Evolutionary conservation across 2,888 invertebrate genomes (phyloP), one percentile per base, ranked within the genome.

Genomic region (Hirtodrosophila alboralis): DNA sequence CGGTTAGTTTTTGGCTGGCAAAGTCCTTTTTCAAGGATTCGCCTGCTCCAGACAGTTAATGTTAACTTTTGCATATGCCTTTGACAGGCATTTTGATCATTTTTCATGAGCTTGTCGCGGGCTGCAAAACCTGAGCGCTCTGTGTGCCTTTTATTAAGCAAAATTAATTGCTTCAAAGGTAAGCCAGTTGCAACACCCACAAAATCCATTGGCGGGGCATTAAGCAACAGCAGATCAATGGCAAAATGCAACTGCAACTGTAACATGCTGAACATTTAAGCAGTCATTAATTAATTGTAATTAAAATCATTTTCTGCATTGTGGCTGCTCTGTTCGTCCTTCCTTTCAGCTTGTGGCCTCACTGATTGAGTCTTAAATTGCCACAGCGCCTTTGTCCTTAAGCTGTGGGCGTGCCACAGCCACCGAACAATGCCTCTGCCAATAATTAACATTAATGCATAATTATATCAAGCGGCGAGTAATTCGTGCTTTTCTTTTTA

Each of bases 251-350:
- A 36, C 52, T 12, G 14, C n/a, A n/a, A n/a, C n/a, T 31, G 34
- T 58, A 47, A 47, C 64, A 52, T 45, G 52, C 43, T 40, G 33
- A 48, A 23, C 83, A 68, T 65, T 79, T 76, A 75, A 80, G 65
- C 54, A 74, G 60, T 37, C 80, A 80, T 81, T 86, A 86, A 81
- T 81, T 86, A 79, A 81, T 86, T 71, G 86, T 69, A 75, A 84
- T 86, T 81, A 86, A 81, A 81, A 80, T 76, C 58, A 83, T 83
- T 79, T 84, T 85, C 66, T 40, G 58, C 30, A 41, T 37, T 56
- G 56, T 51, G 44, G 51, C 54, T 16, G 21, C 27, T 30, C 54
- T 16, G 21, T 28, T 30, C 13, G 37, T 26, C 28, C 40, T 14
- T 37, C 45, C 26, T 56, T 54, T 60, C 44, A 57, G 53, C n/a